Base-by-base conservation (phyloP, 2,888 invertebrate genomes). In the Nemotelus nigrinus region DNA sequence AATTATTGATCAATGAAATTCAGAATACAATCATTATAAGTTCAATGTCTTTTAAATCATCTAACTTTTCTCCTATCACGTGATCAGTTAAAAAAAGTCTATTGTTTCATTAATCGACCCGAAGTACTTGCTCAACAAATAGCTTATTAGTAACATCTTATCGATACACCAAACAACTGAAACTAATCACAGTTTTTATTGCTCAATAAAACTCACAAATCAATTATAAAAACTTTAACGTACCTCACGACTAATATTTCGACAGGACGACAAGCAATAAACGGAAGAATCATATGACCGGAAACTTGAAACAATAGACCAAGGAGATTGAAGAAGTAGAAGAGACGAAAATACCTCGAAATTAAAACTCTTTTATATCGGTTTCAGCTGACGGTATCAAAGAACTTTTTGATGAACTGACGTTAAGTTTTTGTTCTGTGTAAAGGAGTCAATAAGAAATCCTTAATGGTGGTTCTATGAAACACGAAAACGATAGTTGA, bases 361-460 rank as follows among this genome's bases (percentile, higher is more conserved):
- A 25, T 25, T 25, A 25, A 25, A 25, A 25, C 25, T 65, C 47
- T 2, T 47, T 65, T 65, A 45, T 45, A 65, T 65, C 65, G 47
- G 65, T 65, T 65, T n/a, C 45, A 43, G 47, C 25, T 25, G 65
- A 45, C 65, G 7, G 47, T 43, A 63, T 6, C 43, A 6, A 43
- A 65, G n/a, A 43, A 65, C 44, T 25, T 50, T 65, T 65, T 47
- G n/a, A 65, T 45, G 10, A 45, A 63, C 63, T 63, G 63, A 63
- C 63, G 63, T 2, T 63, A 63, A 63, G 43, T 3, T 45, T 47
- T 65, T 45, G 47, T 45, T 65, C 44, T 25, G 43, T 53, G 70
- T 70, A 70, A 53, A 70, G 41, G 6, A 70, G 47, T n/a, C 50
- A 70, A 70, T 70, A 55, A 43, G 47, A 41, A 70, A 70, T 70